Evolutionary conservation across 2,888 invertebrate genomes (phyloP).

Genomic region (Ormia ochracea): DNA sequence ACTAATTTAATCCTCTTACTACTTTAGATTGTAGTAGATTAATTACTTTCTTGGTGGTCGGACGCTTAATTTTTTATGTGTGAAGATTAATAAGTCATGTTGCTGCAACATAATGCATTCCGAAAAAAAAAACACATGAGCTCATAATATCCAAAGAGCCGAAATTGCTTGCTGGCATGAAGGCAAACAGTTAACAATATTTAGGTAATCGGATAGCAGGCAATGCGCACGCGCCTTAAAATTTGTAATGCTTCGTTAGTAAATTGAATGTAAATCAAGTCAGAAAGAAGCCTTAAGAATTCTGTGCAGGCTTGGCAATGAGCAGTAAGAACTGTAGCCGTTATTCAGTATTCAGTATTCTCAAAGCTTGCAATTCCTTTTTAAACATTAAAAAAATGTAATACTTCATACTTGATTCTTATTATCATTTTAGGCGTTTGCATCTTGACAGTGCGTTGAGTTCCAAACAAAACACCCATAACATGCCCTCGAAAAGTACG

Average conservation of each 20-base stretch:
- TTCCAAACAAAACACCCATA: conserved; percentile 13
- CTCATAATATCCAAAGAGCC: neutral
- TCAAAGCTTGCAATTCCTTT: neutral
- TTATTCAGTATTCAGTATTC: neutral
- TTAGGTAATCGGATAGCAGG: conserved; percentile 28
- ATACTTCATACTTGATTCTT: conserved; percentile 2
- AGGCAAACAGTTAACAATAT: neutral
- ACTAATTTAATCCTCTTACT: neutral
- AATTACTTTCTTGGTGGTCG: conserved; percentile 32
- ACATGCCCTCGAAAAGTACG: conserved; percentile 49
- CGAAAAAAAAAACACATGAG: neutral
- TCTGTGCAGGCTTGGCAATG: neutral
- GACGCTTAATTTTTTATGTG: conserved; percentile 1
- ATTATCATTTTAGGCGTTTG: conserved; percentile 58
- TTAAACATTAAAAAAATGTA: neutral
- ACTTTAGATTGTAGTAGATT: neutral
- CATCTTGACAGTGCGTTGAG: conserved; percentile 56
- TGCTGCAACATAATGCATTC: conserved; percentile 25
- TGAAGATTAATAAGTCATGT: conserved; percentile 22
- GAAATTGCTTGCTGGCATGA: neutral
- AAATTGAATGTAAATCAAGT: neutral
- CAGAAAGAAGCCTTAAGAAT: neutral
- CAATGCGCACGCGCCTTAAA: conserved; percentile 20
- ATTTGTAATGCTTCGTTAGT: neutral
- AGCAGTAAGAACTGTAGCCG: conserved; percentile 7